Evolutionary conservation across 2,888 invertebrate species (phyloP).

Genomic region (Lithophane socia): DNA sequence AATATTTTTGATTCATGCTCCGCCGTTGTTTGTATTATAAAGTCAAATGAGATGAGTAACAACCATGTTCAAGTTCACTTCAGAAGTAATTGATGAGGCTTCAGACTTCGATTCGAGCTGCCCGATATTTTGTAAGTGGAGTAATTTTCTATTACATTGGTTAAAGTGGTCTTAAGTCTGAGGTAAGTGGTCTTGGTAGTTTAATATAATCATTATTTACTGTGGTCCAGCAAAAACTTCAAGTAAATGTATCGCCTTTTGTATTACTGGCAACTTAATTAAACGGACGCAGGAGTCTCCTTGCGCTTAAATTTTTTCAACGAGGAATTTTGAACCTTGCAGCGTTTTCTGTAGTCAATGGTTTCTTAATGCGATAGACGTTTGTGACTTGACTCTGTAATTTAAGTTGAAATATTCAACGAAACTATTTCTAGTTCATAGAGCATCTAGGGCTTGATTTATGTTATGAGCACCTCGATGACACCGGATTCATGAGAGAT

Average conservation of each 20-base stretch:
- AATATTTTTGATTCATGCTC: conserved; percentile 42
- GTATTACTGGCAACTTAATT: conserved; percentile 32
- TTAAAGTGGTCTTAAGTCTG: conserved; percentile 36
- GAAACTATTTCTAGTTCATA: conserved; percentile 31
- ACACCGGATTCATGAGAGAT: neutral
- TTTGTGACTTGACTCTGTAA: conserved; percentile 42
- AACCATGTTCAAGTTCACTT: conserved; percentile 25
- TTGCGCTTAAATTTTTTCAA: conserved; percentile 18
- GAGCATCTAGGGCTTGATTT: conserved; percentile 17
- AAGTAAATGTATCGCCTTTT: conserved; percentile 46
- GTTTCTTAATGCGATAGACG: conserved; percentile 23
- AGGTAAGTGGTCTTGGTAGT: conserved; percentile 40
- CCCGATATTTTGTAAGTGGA: conserved; percentile 47
- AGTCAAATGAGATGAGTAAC: conserved; percentile 52
- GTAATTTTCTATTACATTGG: conserved; percentile 50
- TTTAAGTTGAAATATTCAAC: conserved; percentile 33
- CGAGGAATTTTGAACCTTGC: neutral
- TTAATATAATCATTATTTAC: conserved; percentile 53
- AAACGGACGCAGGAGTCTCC: conserved; percentile 7
- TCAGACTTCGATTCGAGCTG: conserved; percentile 13
- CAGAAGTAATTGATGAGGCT: conserved; percentile 41
- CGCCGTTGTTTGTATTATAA: conserved; percentile 31
- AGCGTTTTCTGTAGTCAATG: conserved; percentile 25
- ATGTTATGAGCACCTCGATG: conserved; percentile 3
- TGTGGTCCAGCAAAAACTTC: conserved; percentile 39